Conservation (phyloP, 2,113 vertebrate species). For the Dryoscopus gambensis region DNA sequence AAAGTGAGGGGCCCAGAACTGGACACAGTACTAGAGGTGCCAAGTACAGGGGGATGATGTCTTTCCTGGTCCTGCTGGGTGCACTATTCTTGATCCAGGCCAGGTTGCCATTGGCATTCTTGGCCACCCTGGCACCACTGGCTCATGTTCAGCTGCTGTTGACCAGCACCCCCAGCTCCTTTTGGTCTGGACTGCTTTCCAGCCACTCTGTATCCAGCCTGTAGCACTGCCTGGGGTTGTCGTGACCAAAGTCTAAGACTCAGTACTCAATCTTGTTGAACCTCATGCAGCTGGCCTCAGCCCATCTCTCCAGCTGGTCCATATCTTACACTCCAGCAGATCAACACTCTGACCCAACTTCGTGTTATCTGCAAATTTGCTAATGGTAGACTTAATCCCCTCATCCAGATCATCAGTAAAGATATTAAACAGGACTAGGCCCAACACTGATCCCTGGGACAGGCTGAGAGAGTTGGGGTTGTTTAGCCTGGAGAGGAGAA, state of each 20-base stretch:
- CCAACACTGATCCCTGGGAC: neutral
- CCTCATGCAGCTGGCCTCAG: neutral
- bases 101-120: neutral
- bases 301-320: neutral
- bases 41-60: fast-evolving
- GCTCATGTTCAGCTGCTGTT: neutral
- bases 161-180: neutral
- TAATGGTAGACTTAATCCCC: neutral
- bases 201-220: neutral
- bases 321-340: neutral
- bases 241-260: neutral
- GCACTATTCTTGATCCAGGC: too few species aligned
- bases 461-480: neutral
- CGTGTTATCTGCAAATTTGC: neutral
- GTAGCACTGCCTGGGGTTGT: neutral
- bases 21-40: too few species aligned
- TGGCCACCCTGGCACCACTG: neutral
- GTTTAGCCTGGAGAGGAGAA: neutral
- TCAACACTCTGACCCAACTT: neutral
- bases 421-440: neutral
- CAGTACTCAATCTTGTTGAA: neutral
- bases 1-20: neutral
- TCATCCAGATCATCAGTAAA: neutral
- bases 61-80: neutral
- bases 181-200: fast-evolving